These are phyloP conservation scores for Chaetops frenatus DNA, from an alignment of 2,113 vertebrate genomes.

Conservation along the genomic window DNA sequence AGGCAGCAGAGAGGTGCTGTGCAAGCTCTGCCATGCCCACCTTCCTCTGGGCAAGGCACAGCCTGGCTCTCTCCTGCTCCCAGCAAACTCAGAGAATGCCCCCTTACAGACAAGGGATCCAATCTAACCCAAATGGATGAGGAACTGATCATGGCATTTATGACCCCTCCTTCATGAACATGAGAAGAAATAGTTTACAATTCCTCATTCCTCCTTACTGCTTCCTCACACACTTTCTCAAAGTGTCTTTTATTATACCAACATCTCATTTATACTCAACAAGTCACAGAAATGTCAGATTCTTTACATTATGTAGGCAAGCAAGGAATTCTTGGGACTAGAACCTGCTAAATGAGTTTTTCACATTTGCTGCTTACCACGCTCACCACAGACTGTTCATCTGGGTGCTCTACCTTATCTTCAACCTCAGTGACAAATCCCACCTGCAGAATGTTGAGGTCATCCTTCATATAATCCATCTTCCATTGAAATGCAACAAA, in stretches of 20 bases:
- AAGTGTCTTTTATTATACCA: neutral
- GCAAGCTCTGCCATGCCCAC: neutral
- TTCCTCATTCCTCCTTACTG: neutral
- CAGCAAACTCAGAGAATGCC: neutral
- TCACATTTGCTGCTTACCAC: neutral
- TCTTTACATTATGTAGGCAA: neutral
- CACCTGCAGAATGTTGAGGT: neutral
- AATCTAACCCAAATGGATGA: neutral
- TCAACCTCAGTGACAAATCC: neutral
- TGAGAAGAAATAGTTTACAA: fast-evolving
- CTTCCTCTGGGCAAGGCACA: neutral
- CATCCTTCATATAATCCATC: neutral
- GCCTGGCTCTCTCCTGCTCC: neutral
- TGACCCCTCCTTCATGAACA: neutral
- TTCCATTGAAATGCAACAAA: neutral
- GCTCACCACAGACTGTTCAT: too few species aligned
- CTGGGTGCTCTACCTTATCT: neutral
- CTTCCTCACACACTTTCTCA: fast-evolving
- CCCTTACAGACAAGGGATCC: neutral
- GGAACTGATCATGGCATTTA: neutral
- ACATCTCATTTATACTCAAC: neutral
- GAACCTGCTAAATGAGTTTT: neutral
- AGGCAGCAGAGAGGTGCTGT: neutral
- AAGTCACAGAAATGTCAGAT: neutral
- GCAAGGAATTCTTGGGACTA: neutral